Percentiles rank a stretch among this genome's conserved stretches.
phyloP scores from a whole-genome alignment of 2,888 invertebrate species.

The Epiblema foenella region DNA sequence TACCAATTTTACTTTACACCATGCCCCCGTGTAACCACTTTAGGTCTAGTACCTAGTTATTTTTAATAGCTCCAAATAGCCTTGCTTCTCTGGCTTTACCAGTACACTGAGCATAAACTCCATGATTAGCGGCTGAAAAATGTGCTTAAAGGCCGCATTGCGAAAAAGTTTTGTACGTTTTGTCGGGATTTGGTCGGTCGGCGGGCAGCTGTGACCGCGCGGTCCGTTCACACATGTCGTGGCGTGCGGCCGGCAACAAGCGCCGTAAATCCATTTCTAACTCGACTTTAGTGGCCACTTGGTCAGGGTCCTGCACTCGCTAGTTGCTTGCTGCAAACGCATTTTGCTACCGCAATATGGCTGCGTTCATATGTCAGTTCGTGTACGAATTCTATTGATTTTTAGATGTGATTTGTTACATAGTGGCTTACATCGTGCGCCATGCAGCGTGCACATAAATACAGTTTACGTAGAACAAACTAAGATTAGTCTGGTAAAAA shows the following conservation, averaged over 20 bases:
- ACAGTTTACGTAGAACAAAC: neutral
- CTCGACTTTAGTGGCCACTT: conserved; percentile 68
- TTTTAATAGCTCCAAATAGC: conserved; percentile 29
- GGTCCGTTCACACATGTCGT: conserved; percentile 73
- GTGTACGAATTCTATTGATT: conserved; percentile 8
- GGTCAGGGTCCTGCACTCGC: conserved; percentile 53
- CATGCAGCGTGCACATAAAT: neutral
- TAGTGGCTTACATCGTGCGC: neutral
- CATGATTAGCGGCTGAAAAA: conserved; percentile 65
- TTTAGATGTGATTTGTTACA: conserved; percentile 7
- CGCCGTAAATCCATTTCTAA: conserved; percentile 80
- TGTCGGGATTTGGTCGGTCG: conserved; percentile 53
- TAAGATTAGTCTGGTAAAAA: neutral
- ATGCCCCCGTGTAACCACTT: neutral
- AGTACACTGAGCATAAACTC: conserved; percentile 54
- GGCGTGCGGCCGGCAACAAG: conserved; percentile 55
- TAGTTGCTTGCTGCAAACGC: conserved; percentile 63
- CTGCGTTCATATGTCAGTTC: conserved; percentile 4
- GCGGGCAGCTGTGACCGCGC: conserved; percentile 60
- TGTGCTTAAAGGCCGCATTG: conserved; percentile 76
- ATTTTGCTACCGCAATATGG: conserved; percentile 55
- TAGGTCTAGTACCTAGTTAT: conserved; percentile 10
- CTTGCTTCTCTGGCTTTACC: conserved; percentile 34
- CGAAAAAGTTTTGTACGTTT: conserved; percentile 77
- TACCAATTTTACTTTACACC: neutral